Percentiles rank a stretch among this genome's conserved stretches.
phyloP scores from a whole-genome alignment of 2,797 vertebrate genomes.

The Buceros bicornis region DNA sequence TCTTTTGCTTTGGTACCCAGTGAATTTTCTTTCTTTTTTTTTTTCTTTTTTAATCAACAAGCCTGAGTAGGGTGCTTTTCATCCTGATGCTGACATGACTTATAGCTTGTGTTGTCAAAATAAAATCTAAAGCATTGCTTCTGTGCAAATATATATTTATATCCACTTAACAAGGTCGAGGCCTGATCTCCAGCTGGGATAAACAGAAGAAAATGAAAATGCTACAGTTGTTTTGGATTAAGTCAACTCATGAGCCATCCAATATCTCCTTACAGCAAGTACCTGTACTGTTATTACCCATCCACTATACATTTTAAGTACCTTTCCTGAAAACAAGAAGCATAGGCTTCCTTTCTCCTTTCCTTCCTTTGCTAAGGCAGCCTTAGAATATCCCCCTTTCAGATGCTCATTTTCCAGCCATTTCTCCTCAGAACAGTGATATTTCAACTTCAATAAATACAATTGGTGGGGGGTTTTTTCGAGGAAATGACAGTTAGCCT shows the following conservation, averaged over 20 bases:
- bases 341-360: not conserved
- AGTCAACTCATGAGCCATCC: not conserved
- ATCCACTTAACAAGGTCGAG: not conserved
- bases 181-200: not conserved
- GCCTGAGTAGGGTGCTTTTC: not conserved
- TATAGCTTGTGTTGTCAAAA: not conserved
- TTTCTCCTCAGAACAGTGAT: not conserved
- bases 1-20: not conserved
- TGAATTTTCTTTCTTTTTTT: not conserved
- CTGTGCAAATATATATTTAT: not conserved
- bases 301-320: not conserved
- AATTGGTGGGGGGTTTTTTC: not conserved
- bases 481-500: not conserved
- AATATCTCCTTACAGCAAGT: not conserved
- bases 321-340: not conserved
- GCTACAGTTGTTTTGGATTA: not conserved
- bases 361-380: not conserved
- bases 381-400: not conserved
- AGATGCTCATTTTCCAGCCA: not conserved
- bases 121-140: not conserved
- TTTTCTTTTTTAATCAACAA: not conserved
- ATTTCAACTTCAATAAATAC: not conserved
- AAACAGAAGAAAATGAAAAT: not conserved
- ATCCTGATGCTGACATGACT: not conserved
- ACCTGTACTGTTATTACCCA: not conserved